Percentiles rank a stretch among this genome's conserved stretches.
Evolutionary conservation across 2,888 invertebrate genomes (phyloP).

Genomic region (Synanthedon vespiformis): DNA sequence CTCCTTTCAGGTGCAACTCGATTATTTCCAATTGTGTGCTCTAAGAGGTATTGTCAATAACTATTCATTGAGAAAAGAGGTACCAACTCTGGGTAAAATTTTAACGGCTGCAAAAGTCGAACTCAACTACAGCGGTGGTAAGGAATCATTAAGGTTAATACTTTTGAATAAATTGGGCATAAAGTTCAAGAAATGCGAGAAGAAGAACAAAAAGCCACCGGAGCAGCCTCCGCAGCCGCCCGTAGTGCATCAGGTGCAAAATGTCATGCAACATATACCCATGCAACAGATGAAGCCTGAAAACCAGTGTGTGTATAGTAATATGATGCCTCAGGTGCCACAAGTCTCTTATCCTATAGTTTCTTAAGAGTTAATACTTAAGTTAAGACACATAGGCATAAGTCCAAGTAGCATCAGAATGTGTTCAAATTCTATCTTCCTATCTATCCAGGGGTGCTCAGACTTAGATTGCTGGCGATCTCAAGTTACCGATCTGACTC

Average conservation of each 20-base stretch:
- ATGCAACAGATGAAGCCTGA: slow-evolving; percentile 42
- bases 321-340: slow-evolving; percentile 55
- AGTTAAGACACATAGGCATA: too few species aligned
- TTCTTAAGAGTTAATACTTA: too few species aligned
- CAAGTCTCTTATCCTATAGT: slow-evolving; percentile 37
- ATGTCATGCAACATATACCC: slow-evolving; percentile 20
- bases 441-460: too few species aligned
- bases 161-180: slow-evolving; percentile 57
- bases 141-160: slow-evolving; percentile 55
- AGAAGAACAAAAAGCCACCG: slow-evolving; percentile 54
- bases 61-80: slow-evolving; percentile 52
- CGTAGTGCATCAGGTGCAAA: slow-evolving; percentile 12
- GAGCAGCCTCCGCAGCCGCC: slow-evolving; percentile 25
- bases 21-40: slow-evolving; percentile 56
- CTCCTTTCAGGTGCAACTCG: slow-evolving; percentile 29
- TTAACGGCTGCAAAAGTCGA: slow-evolving; percentile 51
- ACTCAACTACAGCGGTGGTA: slow-evolving; percentile 52
- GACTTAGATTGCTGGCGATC: too few species aligned
- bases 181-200: slow-evolving; percentile 62
- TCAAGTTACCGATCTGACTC: too few species aligned
- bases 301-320: slow-evolving; percentile 50
- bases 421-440: too few species aligned
- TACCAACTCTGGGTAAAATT: slow-evolving; percentile 58
- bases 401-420: too few species aligned
- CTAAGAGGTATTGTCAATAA: slow-evolving; percentile 54